phyloP scores from a whole-genome alignment of 2,113 vertebrate species.

The pig (Sus scrofa) region DNA sequence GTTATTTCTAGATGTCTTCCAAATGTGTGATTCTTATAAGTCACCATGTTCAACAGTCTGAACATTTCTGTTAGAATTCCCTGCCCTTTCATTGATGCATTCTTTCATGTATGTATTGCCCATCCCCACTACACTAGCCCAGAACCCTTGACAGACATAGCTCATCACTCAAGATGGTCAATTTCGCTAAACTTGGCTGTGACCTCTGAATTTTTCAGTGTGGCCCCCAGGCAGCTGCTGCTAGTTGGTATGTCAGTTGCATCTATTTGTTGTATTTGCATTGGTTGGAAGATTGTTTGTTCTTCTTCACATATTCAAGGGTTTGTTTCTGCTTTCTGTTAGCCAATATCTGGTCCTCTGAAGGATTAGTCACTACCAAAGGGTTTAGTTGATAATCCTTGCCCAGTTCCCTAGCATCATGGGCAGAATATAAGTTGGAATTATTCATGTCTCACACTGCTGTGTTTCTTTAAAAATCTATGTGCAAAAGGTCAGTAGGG shows the following conservation, averaged over 20 bases:
- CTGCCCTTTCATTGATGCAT: neutral
- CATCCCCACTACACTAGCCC: neutral
- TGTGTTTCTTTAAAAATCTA: neutral
- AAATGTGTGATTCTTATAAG: neutral
- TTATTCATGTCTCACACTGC: neutral
- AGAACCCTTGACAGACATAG: neutral
- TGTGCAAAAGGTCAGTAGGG: neutral
- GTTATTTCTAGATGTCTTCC: constrained; percentile 54
- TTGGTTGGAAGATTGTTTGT: neutral
- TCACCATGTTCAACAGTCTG: neutral
- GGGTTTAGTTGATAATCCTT: neutral
- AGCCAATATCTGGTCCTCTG: neutral
- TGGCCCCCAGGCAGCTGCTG: neutral
- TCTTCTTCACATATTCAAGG: neutral
- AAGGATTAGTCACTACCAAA: neutral
- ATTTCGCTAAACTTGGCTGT: neutral
- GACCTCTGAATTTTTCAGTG: neutral
- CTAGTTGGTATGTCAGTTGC: neutral
- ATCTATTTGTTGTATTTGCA: neutral
- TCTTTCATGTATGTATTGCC: neutral
- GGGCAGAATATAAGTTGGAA: neutral
- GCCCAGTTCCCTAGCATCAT: neutral
- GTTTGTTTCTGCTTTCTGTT: neutral
- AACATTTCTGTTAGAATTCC: neutral
- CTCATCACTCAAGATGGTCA: neutral